phyloP scores from a whole-genome alignment of 2,888 invertebrate species.

The Hesperia comma region DNA sequence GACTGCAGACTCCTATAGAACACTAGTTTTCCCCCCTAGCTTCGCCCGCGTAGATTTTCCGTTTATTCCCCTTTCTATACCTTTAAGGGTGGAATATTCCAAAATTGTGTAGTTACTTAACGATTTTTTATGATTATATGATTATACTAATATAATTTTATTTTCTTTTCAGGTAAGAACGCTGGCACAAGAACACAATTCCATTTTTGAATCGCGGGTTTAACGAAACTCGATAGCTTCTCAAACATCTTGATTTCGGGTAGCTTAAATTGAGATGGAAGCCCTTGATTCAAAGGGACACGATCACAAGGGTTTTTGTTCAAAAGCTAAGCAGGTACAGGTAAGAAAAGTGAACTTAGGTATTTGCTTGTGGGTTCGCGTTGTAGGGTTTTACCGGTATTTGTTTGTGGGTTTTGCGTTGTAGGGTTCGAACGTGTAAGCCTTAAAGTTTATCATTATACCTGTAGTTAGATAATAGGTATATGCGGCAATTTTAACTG shows the following conservation, averaged over 20 bases:
- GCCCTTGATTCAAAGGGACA: slow-evolving; percentile 15
- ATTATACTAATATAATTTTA: not conserved
- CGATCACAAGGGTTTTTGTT: slow-evolving; percentile 24
- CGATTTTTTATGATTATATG: no score
- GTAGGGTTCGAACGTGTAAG: not conserved
- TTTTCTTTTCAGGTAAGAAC: slow-evolving; percentile 22
- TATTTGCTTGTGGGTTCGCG: not conserved
- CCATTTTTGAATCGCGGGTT: not conserved
- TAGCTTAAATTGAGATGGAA: slow-evolving; percentile 12
- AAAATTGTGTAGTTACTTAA: no score
- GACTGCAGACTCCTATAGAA: no score
- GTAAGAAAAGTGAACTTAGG: slow-evolving; percentile 5
- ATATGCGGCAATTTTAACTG: no score
- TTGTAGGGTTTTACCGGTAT: not conserved
- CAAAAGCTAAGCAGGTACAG: not conserved
- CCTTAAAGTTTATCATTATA: no score
- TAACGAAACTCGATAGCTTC: slow-evolving; percentile 25
- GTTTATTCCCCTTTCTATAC: no score
- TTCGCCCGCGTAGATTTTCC: no score
- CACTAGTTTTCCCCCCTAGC: no score
- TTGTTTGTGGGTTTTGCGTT: not conserved
- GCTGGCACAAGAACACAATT: not conserved
- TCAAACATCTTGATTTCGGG: slow-evolving; percentile 21
- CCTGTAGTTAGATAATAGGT: no score
- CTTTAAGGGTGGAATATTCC: no score